Base-by-base conservation (phyloP, 2,113 vertebrate genomes). In the Cricetomys ansorgei region DNA sequence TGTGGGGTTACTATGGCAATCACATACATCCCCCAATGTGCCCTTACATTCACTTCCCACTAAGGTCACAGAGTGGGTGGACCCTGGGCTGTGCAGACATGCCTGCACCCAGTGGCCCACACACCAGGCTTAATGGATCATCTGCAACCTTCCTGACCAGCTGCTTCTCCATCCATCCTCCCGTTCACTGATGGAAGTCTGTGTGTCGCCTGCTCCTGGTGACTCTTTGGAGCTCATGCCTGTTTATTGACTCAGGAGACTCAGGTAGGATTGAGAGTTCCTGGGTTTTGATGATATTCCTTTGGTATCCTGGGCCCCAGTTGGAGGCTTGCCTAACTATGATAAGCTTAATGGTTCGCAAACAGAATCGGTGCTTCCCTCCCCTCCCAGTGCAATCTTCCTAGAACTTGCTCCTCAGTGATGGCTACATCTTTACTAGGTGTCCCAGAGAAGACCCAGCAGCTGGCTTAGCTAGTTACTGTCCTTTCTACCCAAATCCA, bases 251-350 rank as follows among this genome's bases (percentile, higher is more conserved):
- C 23, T 0, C 0, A 55, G 1, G 19, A 59, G 21, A 16, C 1
- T 1, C 17, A 43, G 4, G 17, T 1, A 0, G 27, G 43, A 70
- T 50, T 59, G 23, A 1, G 0, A n/a, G 34, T 16, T 34, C 53
- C 3, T 7, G 21, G 17, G 7, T 40, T 79, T 62, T 59, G 40
- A 84, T n/a, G 12, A 4, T 7, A n/a, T 16, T 37, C 43, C 31
- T 19, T 8, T 53, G n/a, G 34, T 2, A 3, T 57, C 65, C 29
- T 23, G 31, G 64, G 40, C 4, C 1, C 3, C 6, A 40, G 25
- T 3, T 0, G 2, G 64, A 59, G 9, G 16, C n/a, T 72, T 13
- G 77, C 21, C 59, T 23, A 11, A 7, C 12, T 48, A 4, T 43
- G 43, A 17, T 29, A 50, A 69, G 2, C n/a, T 64, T 16, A 7